These are phyloP conservation scores for Trachymyrmex cornetzi DNA, from an alignment of 1,140 invertebrate genomes.

Conservation along the genomic window DNA sequence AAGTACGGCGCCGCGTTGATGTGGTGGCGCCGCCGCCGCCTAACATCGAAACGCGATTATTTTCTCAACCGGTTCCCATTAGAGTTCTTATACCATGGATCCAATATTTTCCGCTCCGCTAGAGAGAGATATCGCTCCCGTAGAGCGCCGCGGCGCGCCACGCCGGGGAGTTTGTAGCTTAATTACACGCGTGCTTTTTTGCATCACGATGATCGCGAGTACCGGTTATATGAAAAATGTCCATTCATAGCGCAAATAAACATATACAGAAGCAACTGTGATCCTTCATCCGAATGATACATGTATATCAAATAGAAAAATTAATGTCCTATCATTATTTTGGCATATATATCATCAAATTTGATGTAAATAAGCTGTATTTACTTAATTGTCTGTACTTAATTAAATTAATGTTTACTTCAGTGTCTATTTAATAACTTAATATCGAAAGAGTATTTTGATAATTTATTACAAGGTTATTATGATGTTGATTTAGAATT, in stretches of 20 bases:
- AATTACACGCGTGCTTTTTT: constrained; percentile 34
- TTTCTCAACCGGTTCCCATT: constrained; percentile 73
- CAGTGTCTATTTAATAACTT: background rate
- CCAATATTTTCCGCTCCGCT: constrained; percentile 38
- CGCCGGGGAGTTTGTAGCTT: constrained; percentile 32
- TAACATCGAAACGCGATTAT: constrained; percentile 72
- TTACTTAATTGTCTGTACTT: background rate
- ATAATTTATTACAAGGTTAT: background rate
- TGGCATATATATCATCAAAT: background rate
- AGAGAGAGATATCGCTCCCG: constrained; percentile 12
- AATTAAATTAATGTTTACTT: background rate
- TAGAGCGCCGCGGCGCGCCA: constrained; percentile 11
- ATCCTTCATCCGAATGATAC: background rate
- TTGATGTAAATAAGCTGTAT: background rate
- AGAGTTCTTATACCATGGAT: constrained; percentile 20
- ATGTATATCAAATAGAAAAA: background rate
- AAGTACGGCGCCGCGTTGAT: constrained; percentile 77
- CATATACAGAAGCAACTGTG: background rate
- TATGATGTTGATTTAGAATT: background rate
- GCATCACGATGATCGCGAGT: constrained; percentile 26
- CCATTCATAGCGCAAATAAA: background rate
- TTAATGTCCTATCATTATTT: background rate
- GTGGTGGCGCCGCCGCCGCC: constrained; percentile 68
- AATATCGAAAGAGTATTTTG: background rate
- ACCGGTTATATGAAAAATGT: constrained; percentile 12